Base-by-base conservation (phyloP, 2,113 vertebrate genomes). In the Notiomystis cincta region DNA sequence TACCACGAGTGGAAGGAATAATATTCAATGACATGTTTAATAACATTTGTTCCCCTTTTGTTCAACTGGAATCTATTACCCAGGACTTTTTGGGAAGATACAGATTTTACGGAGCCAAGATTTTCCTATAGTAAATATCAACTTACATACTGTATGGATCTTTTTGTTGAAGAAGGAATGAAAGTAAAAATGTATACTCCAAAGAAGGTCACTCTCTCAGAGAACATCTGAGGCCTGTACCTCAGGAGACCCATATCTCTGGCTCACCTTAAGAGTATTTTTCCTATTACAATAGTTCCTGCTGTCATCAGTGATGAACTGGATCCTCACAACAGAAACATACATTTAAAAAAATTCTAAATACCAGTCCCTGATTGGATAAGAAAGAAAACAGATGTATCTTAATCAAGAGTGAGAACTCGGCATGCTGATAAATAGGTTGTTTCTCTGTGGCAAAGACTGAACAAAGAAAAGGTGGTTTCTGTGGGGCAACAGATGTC, bases 101-200 rank as follows among this genome's bases (percentile, higher is more conserved):
- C 7, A 80, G 15, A 21, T 62, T 38, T 9, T 69, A 27, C 2
- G 15, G 6, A 50, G 18, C 65, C 18, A 84, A 47, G 28, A n/a
- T 81, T 79, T 89, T 72, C 28, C 30, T 75, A 30, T 4, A 51
- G 30, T 30, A 31, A 82, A 83, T 81, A 48, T 2, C 58, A 3
- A 11, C 40, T 56, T 60, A 10, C 0, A 4, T 40, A 85, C 44
- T 3, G 0, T 21, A 33, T 23, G 10, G 5, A 13, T 66, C 2
- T 13, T 67, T 62, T 24, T 69, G n/a, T n/a, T 87, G 11, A 82
- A 75, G 21, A 64, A 54, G 70, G 5, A 7, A 42, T 47, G 27
- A 66, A 73, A 75, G 13, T 2, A 42, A 81, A 96, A 70, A 13
- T 20, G 0, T 40, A 6, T 30, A 30, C 71, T 57, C 7, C 10